These are phyloP conservation scores for Chelmon rostratus DNA, from an alignment of 2,797 vertebrate genomes.

Conservation along the genomic window DNA sequence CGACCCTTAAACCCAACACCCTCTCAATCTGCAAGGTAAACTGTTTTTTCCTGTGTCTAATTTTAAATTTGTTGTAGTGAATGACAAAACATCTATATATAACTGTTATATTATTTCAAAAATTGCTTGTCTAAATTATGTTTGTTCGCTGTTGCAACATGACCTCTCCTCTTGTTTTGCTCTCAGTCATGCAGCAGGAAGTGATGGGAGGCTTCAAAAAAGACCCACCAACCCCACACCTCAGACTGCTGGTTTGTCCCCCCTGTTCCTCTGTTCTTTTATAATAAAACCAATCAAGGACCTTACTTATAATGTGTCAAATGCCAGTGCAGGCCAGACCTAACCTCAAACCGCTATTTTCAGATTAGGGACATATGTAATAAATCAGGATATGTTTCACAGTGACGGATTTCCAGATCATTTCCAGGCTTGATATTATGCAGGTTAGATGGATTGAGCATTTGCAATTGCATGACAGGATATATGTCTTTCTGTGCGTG, in stretches of 20 bases:
- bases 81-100: neutral
- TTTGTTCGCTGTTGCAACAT: neutral
- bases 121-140: neutral
- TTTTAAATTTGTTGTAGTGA: neutral
- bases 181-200: slow-evolving; percentile 52
- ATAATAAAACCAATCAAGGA: neutral
- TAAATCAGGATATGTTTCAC: slow-evolving; percentile 25
- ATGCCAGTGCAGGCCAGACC: neutral
- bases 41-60: neutral
- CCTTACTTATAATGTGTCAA: neutral
- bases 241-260: slow-evolving; percentile 62
- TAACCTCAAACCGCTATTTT: slow-evolving; percentile 2
- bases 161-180: slow-evolving; percentile 17
- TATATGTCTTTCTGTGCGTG: neutral
- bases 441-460: neutral
- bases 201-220: slow-evolving; percentile 24
- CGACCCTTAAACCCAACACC: slow-evolving; percentile 64
- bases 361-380: slow-evolving; percentile 1
- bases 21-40: slow-evolving; percentile 70
- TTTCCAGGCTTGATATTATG: slow-evolving; percentile 3
- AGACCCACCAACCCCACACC: slow-evolving; percentile 63
- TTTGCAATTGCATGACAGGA: neutral
- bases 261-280: neutral
- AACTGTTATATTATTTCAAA: neutral
- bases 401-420: neutral